These are phyloP conservation scores for Neopelma chrysocephalum DNA, from an alignment of 2,797 vertebrate species.

Conservation along the genomic window DNA sequence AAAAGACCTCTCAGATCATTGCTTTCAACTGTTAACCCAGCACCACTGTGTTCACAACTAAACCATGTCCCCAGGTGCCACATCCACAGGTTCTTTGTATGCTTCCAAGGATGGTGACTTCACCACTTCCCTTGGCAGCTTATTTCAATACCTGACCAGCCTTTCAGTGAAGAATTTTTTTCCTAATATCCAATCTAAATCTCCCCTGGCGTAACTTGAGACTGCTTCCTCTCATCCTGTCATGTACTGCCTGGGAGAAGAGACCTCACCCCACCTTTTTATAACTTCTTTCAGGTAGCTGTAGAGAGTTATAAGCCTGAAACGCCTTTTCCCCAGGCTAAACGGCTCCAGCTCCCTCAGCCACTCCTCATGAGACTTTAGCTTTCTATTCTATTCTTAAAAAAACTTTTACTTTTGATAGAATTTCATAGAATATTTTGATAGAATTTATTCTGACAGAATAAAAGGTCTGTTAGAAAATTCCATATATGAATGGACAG, in stretches of 20 bases:
- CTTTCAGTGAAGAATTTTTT: not conserved
- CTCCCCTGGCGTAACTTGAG: not conserved
- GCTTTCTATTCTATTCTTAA: not conserved
- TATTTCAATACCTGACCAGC: not conserved
- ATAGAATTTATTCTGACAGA: not conserved
- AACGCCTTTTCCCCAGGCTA: not conserved
- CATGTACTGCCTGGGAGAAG: not conserved
- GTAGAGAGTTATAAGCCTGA: not conserved
- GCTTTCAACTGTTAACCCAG: not conserved
- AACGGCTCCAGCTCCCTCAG: not conserved
- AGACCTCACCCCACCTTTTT: accelerated
- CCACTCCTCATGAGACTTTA: not conserved
- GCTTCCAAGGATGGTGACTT: not conserved
- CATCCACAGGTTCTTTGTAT: not conserved
- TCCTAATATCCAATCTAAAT: not conserved
- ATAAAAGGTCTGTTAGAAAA: not conserved
- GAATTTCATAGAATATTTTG: not conserved
- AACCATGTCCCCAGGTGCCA: not conserved
- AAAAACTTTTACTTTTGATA: not conserved
- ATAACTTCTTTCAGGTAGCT: not conserved
- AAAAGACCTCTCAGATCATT: not conserved
- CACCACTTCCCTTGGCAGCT: not conserved
- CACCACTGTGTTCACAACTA: not conserved
- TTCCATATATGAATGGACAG: not conserved
- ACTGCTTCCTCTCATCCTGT: not conserved